phyloP scores from a whole-genome alignment of 2,113 vertebrate genomes.

The Toxotes jaculatrix region DNA sequence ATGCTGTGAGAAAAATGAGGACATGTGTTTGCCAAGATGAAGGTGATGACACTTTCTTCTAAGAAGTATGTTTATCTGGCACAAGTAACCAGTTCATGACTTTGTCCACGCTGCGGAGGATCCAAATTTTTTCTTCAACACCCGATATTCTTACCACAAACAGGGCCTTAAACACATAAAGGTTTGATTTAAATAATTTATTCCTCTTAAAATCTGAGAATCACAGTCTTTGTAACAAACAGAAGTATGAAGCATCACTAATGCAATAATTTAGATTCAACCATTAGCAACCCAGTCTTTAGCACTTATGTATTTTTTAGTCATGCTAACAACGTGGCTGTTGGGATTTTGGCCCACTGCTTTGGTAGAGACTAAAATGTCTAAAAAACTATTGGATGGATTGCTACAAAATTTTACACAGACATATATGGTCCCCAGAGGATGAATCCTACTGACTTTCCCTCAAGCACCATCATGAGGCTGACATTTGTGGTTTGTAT shows the following conservation, averaged over 20 bases:
- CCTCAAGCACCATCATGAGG: background rate
- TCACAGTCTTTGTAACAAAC: background rate
- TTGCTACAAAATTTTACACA: background rate
- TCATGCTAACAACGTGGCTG: background rate
- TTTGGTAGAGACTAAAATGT: background rate
- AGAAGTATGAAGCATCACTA: background rate
- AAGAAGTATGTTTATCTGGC: slow-evolving; percentile 25
- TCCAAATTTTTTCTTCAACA: background rate
- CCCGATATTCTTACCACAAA: slow-evolving; percentile 16
- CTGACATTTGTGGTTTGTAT: background rate
- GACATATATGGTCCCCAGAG: background rate
- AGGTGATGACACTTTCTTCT: slow-evolving; percentile 46
- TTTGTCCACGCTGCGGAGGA: background rate
- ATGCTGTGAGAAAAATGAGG: slow-evolving; percentile 50
- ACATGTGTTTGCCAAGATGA: slow-evolving; percentile 7
- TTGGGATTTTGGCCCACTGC: background rate
- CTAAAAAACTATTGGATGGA: background rate
- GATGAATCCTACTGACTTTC: background rate
- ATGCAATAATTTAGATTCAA: background rate
- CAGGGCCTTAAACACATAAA: background rate
- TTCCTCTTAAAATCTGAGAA: background rate
- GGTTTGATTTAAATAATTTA: background rate
- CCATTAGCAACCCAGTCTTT: background rate
- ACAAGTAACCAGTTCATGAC: background rate
- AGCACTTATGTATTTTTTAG: background rate